phyloP scores from a whole-genome alignment of 2,888 invertebrate species.

The Hyalella azteca region DNA sequence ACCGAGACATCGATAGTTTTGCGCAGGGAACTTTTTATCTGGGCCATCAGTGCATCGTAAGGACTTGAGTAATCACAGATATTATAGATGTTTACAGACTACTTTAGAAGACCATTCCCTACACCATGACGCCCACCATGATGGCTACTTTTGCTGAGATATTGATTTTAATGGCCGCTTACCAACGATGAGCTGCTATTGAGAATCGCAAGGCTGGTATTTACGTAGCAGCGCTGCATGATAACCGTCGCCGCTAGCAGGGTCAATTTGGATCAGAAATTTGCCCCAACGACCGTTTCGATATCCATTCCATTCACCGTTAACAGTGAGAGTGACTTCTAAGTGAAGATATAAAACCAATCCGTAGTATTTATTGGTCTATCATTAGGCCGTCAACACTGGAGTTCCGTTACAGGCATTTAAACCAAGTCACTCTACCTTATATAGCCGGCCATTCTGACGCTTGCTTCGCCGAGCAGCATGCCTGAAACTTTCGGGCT shows the following conservation, averaged over 20 bases:
- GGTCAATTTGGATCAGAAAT: slow-evolving; percentile 1
- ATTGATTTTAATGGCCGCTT: slow-evolving; percentile 32
- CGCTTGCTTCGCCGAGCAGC: too few relatives aligned
- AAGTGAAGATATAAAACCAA: slow-evolving; percentile 36
- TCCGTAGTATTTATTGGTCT: slow-evolving; percentile 10
- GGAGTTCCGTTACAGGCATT: slow-evolving; percentile 1
- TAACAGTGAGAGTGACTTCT: slow-evolving; percentile 29
- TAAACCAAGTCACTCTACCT: neutral
- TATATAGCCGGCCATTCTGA: too few relatives aligned
- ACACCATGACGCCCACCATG: slow-evolving; percentile 28
- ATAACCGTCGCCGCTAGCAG: neutral
- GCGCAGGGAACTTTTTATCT: slow-evolving; percentile 5
- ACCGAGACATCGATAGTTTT: slow-evolving; percentile 30
- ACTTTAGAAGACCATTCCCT: slow-evolving; percentile 28
- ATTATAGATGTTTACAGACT: slow-evolving; percentile 33
- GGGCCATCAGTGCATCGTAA: slow-evolving; percentile 28
- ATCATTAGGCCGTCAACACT: slow-evolving; percentile 23
- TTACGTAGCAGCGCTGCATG: neutral
- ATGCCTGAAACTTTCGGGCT: too few relatives aligned
- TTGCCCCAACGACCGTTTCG: slow-evolving; percentile 26
- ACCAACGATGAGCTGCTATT: slow-evolving; percentile 28
- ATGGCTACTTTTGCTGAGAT: slow-evolving; percentile 35
- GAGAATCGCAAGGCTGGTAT: slow-evolving; percentile 18
- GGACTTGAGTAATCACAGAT: slow-evolving; percentile 31
- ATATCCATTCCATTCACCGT: slow-evolving; percentile 27